Percentiles rank a stretch among this genome's conserved stretches.
These are phyloP conservation scores for Pararge aegeria DNA, from an alignment of 1,140 invertebrate species.

Conservation along the genomic window DNA sequence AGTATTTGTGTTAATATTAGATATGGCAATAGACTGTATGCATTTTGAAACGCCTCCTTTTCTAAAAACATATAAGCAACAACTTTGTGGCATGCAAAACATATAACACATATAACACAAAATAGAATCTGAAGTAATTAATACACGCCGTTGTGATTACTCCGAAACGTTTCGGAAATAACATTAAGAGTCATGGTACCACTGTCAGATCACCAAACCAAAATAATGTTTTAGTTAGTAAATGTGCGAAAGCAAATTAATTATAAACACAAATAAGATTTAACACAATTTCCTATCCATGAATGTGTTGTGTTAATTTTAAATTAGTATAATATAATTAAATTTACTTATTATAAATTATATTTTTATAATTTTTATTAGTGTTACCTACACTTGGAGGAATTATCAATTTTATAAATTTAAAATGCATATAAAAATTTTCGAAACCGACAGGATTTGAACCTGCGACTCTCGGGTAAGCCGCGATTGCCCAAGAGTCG, in stretches of 20 bases:
- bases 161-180: no score
- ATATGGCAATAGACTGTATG: neutral
- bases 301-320: slow-evolving; percentile 67
- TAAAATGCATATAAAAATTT: no score
- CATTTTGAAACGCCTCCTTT: neutral
- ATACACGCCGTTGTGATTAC: no score
- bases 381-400: no score
- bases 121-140: neutral
- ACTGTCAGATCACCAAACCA: neutral
- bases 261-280: slow-evolving; percentile 21
- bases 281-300: slow-evolving; percentile 63
- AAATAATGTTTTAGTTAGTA: slow-evolving; percentile 24
- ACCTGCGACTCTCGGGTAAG: no score
- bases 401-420: no score
- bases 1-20: no score
- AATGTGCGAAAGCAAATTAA: slow-evolving; percentile 25
- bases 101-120: slow-evolving; percentile 2
- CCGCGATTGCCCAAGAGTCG: no score
- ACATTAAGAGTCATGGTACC: neutral
- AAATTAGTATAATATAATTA: neutral
- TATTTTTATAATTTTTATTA: no score
- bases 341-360: neutral
- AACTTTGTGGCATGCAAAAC: slow-evolving; percentile 1
- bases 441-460: no score
- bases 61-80: slow-evolving; percentile 6